Base-by-base conservation (phyloP, 1,140 invertebrate genomes). In the Cheumatopsyche charites region DNA sequence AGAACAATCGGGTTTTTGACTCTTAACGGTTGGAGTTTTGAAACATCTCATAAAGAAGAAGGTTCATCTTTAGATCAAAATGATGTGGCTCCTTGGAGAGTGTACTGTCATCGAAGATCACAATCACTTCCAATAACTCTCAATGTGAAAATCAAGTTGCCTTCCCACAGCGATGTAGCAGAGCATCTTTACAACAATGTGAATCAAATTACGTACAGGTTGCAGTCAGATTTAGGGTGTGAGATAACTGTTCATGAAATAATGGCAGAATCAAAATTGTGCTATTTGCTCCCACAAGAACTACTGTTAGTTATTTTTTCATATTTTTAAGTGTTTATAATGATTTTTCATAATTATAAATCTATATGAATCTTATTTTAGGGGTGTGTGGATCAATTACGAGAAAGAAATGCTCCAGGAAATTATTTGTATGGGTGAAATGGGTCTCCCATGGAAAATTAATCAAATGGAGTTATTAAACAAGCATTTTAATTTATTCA, bases 201-300 rank as follows among this genome's bases (percentile, higher is more conserved):
- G 45, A 87, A 88, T 70, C 87, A 94, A 72, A 89, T 91, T 74
- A 95, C 95, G 0, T 98, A 96, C 78, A 88, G 94, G 58, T 94
- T 97, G 82, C 94, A 97, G 80, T 96, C 94, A 0, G 93, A 93
- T 3, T 85, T 95, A 5, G 92, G 93, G 1, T 93, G 93, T 4
- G 94, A 97, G 81, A 94, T 98, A 49, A 93, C 92, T 67, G 94
- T 97, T 1, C 91, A 96, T 78, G 96, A 98, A 83, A 91, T 94
- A 69, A 94, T 98, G 92, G 91, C 93, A 0, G 96, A 98, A 80
- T 92, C 92, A 66, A 92, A 90, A 78, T 81, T 96, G 0, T 93
- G 93, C 77, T 97, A 94, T 77, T 83, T 88, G 36, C 89, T 98
- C 79, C 96, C 96, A 3, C 90, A 94, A 75, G 92, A 97, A 80